These are phyloP conservation scores for Pelobates cultripes DNA, from an alignment of 2,797 vertebrate species.

Conservation along the genomic window DNA sequence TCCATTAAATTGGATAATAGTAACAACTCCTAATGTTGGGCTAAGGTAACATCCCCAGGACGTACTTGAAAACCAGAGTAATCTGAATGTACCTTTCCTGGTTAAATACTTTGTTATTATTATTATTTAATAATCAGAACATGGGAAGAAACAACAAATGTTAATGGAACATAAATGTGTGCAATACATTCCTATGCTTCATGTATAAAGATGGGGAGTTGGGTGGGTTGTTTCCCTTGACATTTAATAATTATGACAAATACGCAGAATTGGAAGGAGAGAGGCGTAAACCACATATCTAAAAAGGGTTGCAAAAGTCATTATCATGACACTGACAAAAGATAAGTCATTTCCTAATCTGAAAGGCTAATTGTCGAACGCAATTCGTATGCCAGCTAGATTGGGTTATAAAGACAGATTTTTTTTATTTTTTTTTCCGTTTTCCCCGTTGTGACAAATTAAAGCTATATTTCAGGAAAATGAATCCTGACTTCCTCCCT, in stretches of 20 bases:
- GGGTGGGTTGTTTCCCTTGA: neutral
- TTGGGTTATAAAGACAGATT: constrained; percentile 27
- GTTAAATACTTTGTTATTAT: no score
- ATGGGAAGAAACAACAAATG: no score
- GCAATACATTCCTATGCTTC: no score
- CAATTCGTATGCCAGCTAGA: constrained; percentile 18
- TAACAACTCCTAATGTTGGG: no score
- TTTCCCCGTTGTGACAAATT: constrained; percentile 23
- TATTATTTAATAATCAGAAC: no score
- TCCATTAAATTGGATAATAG: no score
- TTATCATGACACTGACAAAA: constrained; percentile 27
- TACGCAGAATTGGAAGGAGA: neutral
- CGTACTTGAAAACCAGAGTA: no score
- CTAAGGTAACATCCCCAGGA: no score
- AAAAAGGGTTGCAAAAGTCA: neutral
- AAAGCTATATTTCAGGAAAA: constrained; percentile 48
- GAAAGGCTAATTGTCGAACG: constrained; percentile 41
- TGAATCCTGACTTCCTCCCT: constrained; percentile 15
- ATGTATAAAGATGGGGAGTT: neutral
- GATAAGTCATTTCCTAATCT: constrained; percentile 8
- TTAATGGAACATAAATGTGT: no score
- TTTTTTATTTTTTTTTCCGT: neutral
- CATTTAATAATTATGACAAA: neutral
- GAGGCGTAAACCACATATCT: neutral
- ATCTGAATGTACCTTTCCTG: no score